Evolutionary conservation across 1,140 invertebrate species (phyloP).

Genomic region (Epicauta chinensis): DNA sequence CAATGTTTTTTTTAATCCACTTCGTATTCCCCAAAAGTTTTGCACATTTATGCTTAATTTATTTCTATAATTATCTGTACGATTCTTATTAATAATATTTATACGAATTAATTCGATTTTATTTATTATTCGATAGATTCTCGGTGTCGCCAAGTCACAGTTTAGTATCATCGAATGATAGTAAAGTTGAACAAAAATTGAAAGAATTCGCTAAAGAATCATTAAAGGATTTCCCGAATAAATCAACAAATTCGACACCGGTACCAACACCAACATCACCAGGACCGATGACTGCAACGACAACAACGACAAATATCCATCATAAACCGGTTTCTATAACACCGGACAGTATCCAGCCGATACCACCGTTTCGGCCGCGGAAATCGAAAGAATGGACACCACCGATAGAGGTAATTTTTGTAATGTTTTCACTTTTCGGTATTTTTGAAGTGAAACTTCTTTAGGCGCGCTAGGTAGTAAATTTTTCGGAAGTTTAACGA

Average conservation of each 20-base stretch:
- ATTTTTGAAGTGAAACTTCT: too few species aligned
- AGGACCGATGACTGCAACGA: slow-evolving; percentile 35
- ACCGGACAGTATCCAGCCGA: slow-evolving; percentile 46
- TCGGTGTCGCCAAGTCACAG: slow-evolving; percentile 42
- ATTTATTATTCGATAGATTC: slow-evolving; percentile 33
- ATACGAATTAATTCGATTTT: not conserved
- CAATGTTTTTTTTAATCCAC: too few species aligned
- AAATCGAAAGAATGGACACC: slow-evolving; percentile 48
- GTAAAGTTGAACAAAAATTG: slow-evolving; percentile 27
- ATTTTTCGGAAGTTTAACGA: too few species aligned
- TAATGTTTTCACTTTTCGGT: too few species aligned
- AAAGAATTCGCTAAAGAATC: slow-evolving; percentile 20
- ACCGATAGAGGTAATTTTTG: slow-evolving; percentile 25
- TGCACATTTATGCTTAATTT: too few species aligned
- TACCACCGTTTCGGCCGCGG: slow-evolving; percentile 48
- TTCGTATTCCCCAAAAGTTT: too few species aligned
- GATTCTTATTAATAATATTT: too few species aligned
- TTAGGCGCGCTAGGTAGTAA: not conserved
- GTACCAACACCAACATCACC: slow-evolving; percentile 30
- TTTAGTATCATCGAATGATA: slow-evolving; percentile 20
- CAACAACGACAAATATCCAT: too few species aligned
- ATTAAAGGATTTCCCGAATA: slow-evolving; percentile 15
- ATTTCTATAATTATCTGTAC: too few species aligned
- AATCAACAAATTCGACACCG: slow-evolving; percentile 23
- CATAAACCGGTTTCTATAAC: slow-evolving; percentile 39